These are phyloP conservation scores for Burhinus bistriatus DNA, from an alignment of 2,113 vertebrate genomes.

Conservation along the genomic window DNA sequence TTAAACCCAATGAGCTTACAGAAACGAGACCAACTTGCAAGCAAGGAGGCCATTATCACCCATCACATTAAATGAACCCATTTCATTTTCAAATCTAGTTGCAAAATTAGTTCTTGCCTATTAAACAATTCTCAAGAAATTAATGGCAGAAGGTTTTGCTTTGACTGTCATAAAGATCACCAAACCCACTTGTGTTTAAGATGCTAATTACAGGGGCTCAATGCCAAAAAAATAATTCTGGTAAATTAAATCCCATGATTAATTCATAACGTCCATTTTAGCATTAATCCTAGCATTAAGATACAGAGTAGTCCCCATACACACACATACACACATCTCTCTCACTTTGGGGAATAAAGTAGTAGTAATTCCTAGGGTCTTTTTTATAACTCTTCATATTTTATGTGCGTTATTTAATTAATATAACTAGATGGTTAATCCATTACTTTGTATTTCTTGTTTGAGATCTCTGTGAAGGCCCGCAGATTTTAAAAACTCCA, in stretches of 20 bases:
- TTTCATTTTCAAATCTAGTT: conserved; percentile 50
- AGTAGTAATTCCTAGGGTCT: not conserved
- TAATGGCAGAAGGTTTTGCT: conserved; percentile 58
- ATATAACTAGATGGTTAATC: conserved; percentile 1
- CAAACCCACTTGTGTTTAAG: conserved; percentile 48
- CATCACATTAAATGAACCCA: conserved; percentile 35
- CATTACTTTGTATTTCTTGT: not conserved
- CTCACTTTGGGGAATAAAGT: conserved; percentile 38
- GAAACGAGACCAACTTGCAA: not conserved
- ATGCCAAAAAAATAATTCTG: conserved; percentile 69
- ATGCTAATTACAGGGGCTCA: conserved; percentile 60
- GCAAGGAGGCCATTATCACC: conserved; percentile 9
- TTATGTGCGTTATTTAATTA: conserved; percentile 15
- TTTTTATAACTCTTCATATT: conserved; percentile 12
- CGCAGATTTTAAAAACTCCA: not conserved
- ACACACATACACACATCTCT: not conserved
- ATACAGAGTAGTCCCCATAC: conserved; percentile 26
- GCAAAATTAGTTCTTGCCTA: conserved; percentile 51
- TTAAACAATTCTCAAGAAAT: conserved; percentile 57
- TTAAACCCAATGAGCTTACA: not conserved
- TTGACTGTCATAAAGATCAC: conserved; percentile 58
- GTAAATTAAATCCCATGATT: conserved; percentile 64
- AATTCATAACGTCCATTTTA: conserved; percentile 61
- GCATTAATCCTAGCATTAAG: conserved; percentile 63
- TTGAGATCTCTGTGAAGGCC: not conserved